Base-by-base conservation (phyloP, 2,888 invertebrate species). In the Dryadula phaetusa region DNA sequence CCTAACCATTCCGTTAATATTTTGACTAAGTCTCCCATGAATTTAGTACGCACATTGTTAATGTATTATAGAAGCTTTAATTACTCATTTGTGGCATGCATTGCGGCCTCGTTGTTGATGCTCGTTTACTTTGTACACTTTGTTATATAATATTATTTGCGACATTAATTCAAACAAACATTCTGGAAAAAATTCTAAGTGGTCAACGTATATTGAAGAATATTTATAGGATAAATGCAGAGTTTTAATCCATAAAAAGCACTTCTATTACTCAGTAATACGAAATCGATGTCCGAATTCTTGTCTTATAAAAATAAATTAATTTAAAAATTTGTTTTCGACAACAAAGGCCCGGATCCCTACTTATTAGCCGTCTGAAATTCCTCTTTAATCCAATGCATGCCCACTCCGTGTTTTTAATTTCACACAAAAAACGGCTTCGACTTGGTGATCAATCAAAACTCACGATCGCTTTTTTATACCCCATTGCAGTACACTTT, bases 371-470 rank as follows among this genome's bases (percentile, higher is more conserved):
- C 79, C 77, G 79, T 80, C 82, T 81, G 84, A 85, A 88, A 91
- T 90, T 90, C 87, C 85, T 88, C 85, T 86, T 87, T 86, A 88
- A 91, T 90, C 88, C 90, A 83, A 86, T 86, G 88, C 86, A 88
- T 87, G 88, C 86, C 83, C 86, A 86, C 81, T 85, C 80, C 86
- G 82, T 81, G 86, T 90, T 91, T 92, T 91, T 92, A 92, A 92
- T 92, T 92, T 89, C 87, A 88, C 87, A 89, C 88, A 92, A 92
- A 91, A 89, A 92, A 85, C 84, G 76, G 83, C 84, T 84, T 77
- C 75, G 85, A 86, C 82, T 85, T 82, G 92, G 92, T 92, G 92
- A 92, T 92, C 92, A 92, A 92, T 92, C 92, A 92, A 89, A 90
- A 87, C 84, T 84, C 84, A 83, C 81, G 86, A 81, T 82, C 81